Evolutionary conservation across 2,888 invertebrate genomes (phyloP).

Genomic region (Agapostemon virescens): DNA sequence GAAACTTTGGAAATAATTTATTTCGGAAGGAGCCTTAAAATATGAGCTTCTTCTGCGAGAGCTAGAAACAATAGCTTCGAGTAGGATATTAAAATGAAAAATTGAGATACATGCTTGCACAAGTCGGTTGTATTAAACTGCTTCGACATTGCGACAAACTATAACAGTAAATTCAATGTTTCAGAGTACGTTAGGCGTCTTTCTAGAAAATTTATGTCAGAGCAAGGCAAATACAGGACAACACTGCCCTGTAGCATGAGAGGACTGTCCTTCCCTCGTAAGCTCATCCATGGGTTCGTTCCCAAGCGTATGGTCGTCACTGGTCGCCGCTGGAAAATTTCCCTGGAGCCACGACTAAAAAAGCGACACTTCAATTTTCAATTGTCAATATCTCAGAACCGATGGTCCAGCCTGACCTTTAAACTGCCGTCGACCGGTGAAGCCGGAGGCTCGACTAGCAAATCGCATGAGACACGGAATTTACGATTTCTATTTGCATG

Average conservation of each 20-base stretch:
- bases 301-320: background rate
- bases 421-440: background rate
- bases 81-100: background rate
- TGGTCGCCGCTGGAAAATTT: background rate
- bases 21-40: background rate
- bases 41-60: background rate
- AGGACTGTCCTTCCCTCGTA: background rate
- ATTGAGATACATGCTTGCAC: background rate
- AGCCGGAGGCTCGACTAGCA: background rate
- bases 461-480: background rate
- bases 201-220: background rate
- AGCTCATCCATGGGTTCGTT: background rate
- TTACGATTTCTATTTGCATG: background rate
- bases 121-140: background rate
- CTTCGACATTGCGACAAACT: background rate
- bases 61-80: background rate
- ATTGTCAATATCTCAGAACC: constrained; percentile 1
- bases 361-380: background rate
- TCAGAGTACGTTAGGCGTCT: background rate
- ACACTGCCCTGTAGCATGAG: background rate
- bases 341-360: background rate
- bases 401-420: background rate
- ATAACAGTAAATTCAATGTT: background rate
- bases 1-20: no score
- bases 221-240: background rate